A percentile compares a stretch with the other conserved stretches of the same genome.
Conservation (phyloP, 2,888 invertebrate genomes). For the Hydroisotoma schaefferi region DNA sequence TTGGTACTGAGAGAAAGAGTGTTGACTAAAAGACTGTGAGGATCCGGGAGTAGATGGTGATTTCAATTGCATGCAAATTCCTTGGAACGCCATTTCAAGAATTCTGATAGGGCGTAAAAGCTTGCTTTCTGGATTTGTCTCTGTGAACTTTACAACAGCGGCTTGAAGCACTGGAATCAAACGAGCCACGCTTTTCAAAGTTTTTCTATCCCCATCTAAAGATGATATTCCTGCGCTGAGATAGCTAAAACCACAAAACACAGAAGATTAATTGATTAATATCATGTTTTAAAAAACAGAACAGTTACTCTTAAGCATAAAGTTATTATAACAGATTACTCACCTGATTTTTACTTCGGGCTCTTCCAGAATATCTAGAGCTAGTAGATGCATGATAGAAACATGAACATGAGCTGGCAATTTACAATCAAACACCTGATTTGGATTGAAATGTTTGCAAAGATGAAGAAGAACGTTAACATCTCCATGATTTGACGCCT, state of each 20-base stretch:
- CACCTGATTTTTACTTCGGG: constrained; percentile 79
- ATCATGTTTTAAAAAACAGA: neutral
- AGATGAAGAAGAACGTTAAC: constrained; percentile 79
- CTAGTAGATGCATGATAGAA: constrained; percentile 89
- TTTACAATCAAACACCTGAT: constrained; percentile 66
- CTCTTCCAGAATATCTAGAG: constrained; percentile 79
- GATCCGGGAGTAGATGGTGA: constrained; percentile 20
- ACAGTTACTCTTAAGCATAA: no score
- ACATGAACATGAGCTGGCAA: constrained; percentile 75
- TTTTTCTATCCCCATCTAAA: constrained; percentile 39
- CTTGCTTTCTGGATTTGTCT: constrained; percentile 40
- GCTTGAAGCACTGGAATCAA: constrained; percentile 47
- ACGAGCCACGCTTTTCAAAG: constrained; percentile 41
- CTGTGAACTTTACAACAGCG: constrained; percentile 36
- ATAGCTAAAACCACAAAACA: constrained; percentile 31
- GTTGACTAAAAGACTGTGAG: constrained; percentile 11
- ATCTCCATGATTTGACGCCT: constrained; percentile 85
- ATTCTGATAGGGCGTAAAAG: constrained; percentile 36
- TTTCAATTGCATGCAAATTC: constrained; percentile 31
- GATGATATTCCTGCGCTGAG: constrained; percentile 41
- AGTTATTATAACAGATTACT: constrained; percentile 48
- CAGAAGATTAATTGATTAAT: neutral
- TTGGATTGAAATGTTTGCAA: constrained; percentile 78
- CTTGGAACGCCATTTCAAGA: constrained; percentile 46
- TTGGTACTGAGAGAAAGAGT: constrained; percentile 27